A percentile compares a stretch with the other conserved stretches of the same genome.
Evolutionary conservation across 1,140 invertebrate species (phyloP).

Genomic region (Drosophila tsacasi): DNA sequence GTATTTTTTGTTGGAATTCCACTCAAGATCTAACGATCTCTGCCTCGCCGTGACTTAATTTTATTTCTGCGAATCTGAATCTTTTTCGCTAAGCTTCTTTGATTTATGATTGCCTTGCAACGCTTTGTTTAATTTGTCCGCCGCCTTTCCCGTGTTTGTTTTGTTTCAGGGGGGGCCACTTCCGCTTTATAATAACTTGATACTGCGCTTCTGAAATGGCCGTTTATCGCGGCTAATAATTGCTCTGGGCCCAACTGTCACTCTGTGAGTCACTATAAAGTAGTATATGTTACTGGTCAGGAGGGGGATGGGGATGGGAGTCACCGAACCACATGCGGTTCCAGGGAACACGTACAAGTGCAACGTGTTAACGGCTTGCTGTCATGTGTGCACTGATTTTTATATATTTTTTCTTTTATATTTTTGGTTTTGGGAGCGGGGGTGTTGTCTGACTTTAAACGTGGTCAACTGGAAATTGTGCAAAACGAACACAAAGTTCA

Average conservation of each 20-base stretch:
- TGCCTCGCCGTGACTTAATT: constrained; percentile 17
- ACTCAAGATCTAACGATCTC: constrained; percentile 19
- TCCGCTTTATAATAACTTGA: constrained; percentile 47
- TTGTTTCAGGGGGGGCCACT: constrained; percentile 20
- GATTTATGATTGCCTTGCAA: constrained; percentile 30
- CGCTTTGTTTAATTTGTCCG: constrained; percentile 10
- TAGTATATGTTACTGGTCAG: constrained; percentile 10
- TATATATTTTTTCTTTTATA: neutral
- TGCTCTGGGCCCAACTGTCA: constrained; percentile 16
- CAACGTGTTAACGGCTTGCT: constrained; percentile 40
- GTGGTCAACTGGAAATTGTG: constrained; percentile 45
- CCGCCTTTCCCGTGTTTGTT: constrained; percentile 25
- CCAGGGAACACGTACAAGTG: constrained; percentile 53
- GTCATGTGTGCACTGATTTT: constrained; percentile 37
- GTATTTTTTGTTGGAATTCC: constrained; percentile 12
- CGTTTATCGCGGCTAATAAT: constrained; percentile 29
- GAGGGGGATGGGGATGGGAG: neutral
- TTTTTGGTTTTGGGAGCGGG: neutral
- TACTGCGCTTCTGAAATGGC: constrained; percentile 29
- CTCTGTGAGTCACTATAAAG: constrained; percentile 31
- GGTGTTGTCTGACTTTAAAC: constrained; percentile 41
- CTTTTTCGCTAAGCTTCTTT: constrained; percentile 25
- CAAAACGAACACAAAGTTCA: constrained; percentile 20
- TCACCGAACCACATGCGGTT: constrained; percentile 35
- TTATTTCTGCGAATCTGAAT: constrained; percentile 29